Evolutionary conservation across 2,888 invertebrate genomes (phyloP), one percentile per base, ranked within the genome.

Genomic region (Urechis unicinctus): DNA sequence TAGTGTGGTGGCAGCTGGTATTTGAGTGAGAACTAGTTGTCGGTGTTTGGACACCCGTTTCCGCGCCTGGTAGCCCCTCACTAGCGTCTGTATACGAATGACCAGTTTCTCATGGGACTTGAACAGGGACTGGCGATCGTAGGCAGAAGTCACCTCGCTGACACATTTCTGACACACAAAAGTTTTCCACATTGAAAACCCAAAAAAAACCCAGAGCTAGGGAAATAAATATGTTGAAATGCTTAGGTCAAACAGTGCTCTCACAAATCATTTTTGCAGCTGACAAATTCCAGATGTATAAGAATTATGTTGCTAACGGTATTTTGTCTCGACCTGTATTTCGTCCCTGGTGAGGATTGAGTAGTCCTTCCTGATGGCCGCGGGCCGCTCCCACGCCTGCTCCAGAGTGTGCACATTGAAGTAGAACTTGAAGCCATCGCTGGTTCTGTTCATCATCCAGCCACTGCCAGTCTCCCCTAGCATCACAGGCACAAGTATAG

Each of bases 21-120:
- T 61, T 52, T 77, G 73, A 2, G 61, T 61, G 9, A 66, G 58
- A 51, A 75, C 66, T 60, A 66, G 74, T 29, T 60, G 51, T 29
- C 67, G 55, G 21, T 53, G 44, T 9, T 47, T 51, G 17, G 46
- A 28, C 25, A 49, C 42, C 25, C 26, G 21, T 46, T 43, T 29
- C 24, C 86, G 81, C 2, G 81, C 72, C 36, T 86, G 71, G 69
- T 82, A 85, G 21, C 86, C 87, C 62, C 83, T 80, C 52, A 82
- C 80, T 47, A 78, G 74, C 1, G 85, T 84, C 77, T 87, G 87
- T 42, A 86, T 75, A 62, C 77, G 80, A 3, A 81, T 72, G 26
- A 86, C 79, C 55, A 71, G 60, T 73, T 67, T 63, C 53, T 76
- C 74, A 55, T 73, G 74, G 21, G 74, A 65, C 49, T 71, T 64